Conservation (phyloP, 2,797 vertebrate species). For the Anas georgica region DNA sequence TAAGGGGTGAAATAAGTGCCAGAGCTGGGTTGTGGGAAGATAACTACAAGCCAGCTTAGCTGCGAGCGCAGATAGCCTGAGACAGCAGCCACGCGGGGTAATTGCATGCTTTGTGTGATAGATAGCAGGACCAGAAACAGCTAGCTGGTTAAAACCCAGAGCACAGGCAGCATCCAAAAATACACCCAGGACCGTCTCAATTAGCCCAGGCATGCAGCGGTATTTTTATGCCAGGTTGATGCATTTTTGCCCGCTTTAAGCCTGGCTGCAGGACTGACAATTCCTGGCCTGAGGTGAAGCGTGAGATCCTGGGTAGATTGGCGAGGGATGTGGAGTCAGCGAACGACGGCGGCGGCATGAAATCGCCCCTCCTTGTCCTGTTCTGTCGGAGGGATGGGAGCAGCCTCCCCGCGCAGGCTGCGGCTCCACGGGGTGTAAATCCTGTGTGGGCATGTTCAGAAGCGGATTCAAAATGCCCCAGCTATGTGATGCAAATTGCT, state of each 20-base stretch:
- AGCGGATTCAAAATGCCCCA: not conserved
- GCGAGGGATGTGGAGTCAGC: not conserved
- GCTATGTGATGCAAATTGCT: not conserved
- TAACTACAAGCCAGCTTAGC: conserved; percentile 45
- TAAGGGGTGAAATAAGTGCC: conserved; percentile 30
- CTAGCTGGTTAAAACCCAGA: not conserved
- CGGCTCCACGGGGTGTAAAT: not conserved
- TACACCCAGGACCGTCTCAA: not conserved
- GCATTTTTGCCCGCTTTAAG: not conserved
- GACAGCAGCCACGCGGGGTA: conserved; percentile 26
- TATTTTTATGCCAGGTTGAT: not conserved
- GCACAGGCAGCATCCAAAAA: not conserved
- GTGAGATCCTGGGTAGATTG: not conserved
- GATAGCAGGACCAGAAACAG: conserved; percentile 38
- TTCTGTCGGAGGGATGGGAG: not conserved
- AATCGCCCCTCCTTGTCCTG: not conserved
- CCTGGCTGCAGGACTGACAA: not conserved
- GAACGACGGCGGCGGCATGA: not conserved
- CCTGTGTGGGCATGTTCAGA: not conserved
- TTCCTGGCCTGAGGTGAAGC: not conserved
- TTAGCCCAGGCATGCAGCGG: not conserved
- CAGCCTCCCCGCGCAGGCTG: not conserved
- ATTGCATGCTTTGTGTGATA: conserved; percentile 3
- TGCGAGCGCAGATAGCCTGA: conserved; percentile 37
- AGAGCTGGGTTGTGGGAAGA: conserved; percentile 40